Base-by-base conservation (phyloP, 2,113 vertebrate species). In the Mungos mungo region DNA sequence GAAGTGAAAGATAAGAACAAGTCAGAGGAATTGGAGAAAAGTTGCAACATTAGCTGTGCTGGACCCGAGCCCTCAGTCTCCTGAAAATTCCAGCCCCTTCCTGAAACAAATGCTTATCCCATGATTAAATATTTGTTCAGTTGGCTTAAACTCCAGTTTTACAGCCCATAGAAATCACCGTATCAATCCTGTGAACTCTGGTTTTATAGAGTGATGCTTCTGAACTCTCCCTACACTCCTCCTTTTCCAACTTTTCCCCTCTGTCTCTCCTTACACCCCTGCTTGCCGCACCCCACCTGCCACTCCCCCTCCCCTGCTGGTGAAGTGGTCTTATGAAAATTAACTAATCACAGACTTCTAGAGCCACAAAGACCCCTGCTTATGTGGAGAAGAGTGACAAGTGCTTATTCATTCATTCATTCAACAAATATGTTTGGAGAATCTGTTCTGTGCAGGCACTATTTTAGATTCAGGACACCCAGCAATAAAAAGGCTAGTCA, bases 11-110 rank as follows among this genome's bases (percentile, higher is more conserved):
- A 33, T 52, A 86, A 81, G 10, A 15, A 74, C n/a, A 25, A 10
- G 10, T 29, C 23, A 41, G 29, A 47, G 18, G 14, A 38, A 19
- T 16, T 31, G 19, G 79, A 60, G 63, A 35, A 85, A 88, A 11
- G 4, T 33, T 71, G 29, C 38, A 8, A 9, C 5, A 65, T 19
- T 1, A 0, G 50, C 35, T 38, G 8, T 5, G 5, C 23, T n/a
- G 16, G 41, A 33, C 10, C 38, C 8, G 10, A 35, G 41, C n/a
- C 15, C 65, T 77, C 27, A 0, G 1, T 47, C 4, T 7, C 35
- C 65, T 66, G 85, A 50, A 54, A 52, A 88, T 33, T 54, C 31
- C 35, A 12, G 54, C 65, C 15, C 29, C 31, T 85, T 86, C 41
- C 54, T 50, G 31, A 92, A 80, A 89, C 33, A 57, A 85, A 18